Evolutionary conservation across 1,140 invertebrate genomes (phyloP).

Genomic region (Bombus pascuorum): DNA sequence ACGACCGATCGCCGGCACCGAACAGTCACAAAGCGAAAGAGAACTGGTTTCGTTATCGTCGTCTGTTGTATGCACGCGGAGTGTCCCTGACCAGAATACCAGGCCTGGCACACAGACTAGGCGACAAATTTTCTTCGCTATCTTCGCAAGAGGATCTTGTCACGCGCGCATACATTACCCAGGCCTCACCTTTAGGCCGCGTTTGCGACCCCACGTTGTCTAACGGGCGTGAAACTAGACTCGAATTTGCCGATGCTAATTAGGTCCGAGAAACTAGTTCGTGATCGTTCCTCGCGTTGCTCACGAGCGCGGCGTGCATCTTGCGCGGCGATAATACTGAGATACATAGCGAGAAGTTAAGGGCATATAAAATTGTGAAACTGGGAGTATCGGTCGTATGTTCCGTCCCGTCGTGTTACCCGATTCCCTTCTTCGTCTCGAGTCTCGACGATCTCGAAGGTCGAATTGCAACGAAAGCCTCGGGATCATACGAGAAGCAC

Average conservation of each 20-base stretch:
- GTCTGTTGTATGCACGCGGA: slow-evolving; percentile 30
- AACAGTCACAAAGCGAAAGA: slow-evolving; percentile 34
- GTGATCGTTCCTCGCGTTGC: slow-evolving; percentile 21
- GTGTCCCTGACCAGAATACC: slow-evolving; percentile 69
- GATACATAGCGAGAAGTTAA: background rate
- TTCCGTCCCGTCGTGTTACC: background rate
- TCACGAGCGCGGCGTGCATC: slow-evolving; percentile 31
- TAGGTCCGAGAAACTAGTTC: slow-evolving; percentile 48
- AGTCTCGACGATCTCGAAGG: background rate
- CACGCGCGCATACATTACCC: slow-evolving; percentile 56
- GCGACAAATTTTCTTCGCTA: slow-evolving; percentile 70
- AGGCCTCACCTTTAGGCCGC: slow-evolving; percentile 41
- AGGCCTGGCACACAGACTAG: slow-evolving; percentile 39
- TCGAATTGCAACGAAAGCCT: background rate
- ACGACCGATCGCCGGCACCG: slow-evolving; percentile 31
- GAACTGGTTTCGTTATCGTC: slow-evolving; percentile 68
- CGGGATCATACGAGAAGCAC: background rate
- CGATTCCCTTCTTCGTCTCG: background rate
- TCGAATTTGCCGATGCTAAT: slow-evolving; percentile 50
- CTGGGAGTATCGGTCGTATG: background rate
- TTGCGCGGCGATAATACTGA: slow-evolving; percentile 11
- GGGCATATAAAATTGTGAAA: background rate
- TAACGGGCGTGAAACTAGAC: slow-evolving; percentile 47
- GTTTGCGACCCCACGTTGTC: slow-evolving; percentile 44
- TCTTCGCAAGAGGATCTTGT: slow-evolving; percentile 68